phyloP scores from a whole-genome alignment of 35 echinoderm and acorn worm genomes.

The Anneissia japonica region DNA sequence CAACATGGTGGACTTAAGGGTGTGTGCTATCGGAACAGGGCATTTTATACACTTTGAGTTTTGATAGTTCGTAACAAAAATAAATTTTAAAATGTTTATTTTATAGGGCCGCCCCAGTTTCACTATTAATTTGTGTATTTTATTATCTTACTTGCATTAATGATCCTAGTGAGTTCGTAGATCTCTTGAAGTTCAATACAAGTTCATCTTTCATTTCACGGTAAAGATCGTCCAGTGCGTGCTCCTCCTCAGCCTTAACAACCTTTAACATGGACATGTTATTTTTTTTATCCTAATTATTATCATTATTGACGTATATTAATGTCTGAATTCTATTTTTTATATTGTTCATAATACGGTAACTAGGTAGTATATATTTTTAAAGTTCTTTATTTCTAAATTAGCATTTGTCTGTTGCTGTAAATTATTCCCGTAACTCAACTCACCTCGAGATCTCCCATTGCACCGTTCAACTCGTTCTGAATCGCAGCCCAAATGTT shows the following conservation, averaged over 20 bases:
- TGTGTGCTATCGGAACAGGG: neutral
- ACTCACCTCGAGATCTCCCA: constrained; percentile 73
- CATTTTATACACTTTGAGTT: neutral
- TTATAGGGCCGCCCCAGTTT: neutral
- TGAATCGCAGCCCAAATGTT: constrained; percentile 39
- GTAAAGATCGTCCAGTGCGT: constrained; percentile 67
- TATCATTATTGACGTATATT: neutral
- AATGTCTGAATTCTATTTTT: neutral
- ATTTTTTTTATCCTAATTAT: neutral
- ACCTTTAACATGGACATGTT: constrained; percentile 18
- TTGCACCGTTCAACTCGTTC: constrained; percentile 57
- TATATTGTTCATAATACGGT: neutral
- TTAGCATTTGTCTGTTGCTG: neutral
- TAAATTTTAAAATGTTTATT: neutral
- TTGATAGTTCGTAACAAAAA: neutral
- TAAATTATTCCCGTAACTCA: neutral
- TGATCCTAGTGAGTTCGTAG: constrained; percentile 72
- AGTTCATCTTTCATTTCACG: constrained; percentile 82
- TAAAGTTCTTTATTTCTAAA: neutral
- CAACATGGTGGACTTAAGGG: too few relatives aligned
- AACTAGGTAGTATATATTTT: neutral
- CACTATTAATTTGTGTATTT: too few relatives aligned
- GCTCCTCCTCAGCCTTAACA: constrained; percentile 66
- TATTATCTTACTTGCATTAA: constrained; percentile 74
- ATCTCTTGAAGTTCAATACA: constrained; percentile 66